A percentile compares a stretch with the other conserved stretches of the same genome.
These are phyloP conservation scores for Hydrophis major DNA, from an alignment of 2,797 vertebrate genomes.

Conservation along the genomic window DNA sequence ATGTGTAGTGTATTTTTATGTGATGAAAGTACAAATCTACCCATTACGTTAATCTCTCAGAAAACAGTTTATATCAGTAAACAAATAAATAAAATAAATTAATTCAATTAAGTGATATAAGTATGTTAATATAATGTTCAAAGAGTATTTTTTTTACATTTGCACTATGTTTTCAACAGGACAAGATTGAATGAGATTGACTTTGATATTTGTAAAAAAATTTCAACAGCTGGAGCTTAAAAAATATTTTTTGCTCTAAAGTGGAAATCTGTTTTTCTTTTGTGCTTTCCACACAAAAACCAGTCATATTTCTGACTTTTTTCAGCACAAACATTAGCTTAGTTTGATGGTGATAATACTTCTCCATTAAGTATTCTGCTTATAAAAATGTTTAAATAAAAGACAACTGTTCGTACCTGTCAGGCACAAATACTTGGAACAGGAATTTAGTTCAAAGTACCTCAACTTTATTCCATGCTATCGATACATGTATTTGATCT, in stretches of 20 bases:
- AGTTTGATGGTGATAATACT: not conserved
- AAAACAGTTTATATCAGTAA: not conserved
- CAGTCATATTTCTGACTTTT: not conserved
- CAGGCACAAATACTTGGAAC: no score
- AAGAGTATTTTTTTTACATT: not conserved
- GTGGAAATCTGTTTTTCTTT: not conserved
- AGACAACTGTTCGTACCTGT: not conserved
- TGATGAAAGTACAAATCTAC: not conserved
- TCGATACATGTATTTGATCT: no score
- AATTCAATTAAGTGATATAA: not conserved
- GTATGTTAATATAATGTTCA: not conserved
- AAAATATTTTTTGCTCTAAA: not conserved
- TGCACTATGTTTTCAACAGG: not conserved
- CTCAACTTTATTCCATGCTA: no score
- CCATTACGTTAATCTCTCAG: not conserved
- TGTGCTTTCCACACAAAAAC: not conserved
- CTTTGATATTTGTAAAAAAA: not conserved
- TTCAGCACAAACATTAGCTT: not conserved
- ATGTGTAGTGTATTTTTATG: not conserved
- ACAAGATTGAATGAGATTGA: not conserved
- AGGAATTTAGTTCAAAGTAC: no score
- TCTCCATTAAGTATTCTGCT: not conserved
- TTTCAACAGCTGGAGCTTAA: not conserved
- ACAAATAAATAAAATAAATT: not conserved
- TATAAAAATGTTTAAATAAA: not conserved